These are phyloP conservation scores for Amyelois transitella DNA, from an alignment of 1,140 invertebrate species.

Conservation along the genomic window DNA sequence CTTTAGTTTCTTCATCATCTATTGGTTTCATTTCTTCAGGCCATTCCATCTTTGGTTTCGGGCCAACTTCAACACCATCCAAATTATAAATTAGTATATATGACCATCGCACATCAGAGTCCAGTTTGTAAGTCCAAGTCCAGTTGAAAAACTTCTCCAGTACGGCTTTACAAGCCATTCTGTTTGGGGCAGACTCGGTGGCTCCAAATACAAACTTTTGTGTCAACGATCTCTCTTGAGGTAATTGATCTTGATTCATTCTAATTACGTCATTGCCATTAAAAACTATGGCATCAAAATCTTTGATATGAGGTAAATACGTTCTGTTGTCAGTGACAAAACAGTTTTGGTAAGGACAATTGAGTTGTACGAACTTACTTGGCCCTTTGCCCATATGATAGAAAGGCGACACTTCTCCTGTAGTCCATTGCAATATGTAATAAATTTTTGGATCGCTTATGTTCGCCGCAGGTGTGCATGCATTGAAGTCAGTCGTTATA, in stretches of 20 bases:
- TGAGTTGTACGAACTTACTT: constrained; percentile 29
- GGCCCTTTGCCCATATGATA: constrained; percentile 31
- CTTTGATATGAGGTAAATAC: constrained; percentile 18
- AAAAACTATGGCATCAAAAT: constrained; percentile 46
- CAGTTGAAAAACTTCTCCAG: constrained; percentile 75
- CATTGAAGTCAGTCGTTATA: neutral
- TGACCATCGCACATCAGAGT: constrained; percentile 78
- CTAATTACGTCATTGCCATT: constrained; percentile 33
- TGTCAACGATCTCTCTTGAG: constrained; percentile 19
- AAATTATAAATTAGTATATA: constrained; percentile 55
- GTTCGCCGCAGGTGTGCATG: neutral
- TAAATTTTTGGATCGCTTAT: neutral
- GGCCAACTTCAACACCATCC: constrained; percentile 39
- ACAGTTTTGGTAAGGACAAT: constrained; percentile 39
- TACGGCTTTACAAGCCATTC: constrained; percentile 30
- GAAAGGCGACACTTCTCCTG: constrained; percentile 22
- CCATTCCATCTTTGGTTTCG: constrained; percentile 41
- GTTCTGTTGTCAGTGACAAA: constrained; percentile 30
- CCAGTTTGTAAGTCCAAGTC: constrained; percentile 79
- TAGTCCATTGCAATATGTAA: constrained; percentile 1
- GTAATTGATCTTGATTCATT: constrained; percentile 23
- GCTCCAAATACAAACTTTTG: constrained; percentile 61
- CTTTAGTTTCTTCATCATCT: constrained; percentile 14
- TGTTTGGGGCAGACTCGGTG: constrained; percentile 52
- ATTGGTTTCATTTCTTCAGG: constrained; percentile 33